phyloP scores from a whole-genome alignment of 2,888 invertebrate species.

The Phragmatobia fuliginosa region DNA sequence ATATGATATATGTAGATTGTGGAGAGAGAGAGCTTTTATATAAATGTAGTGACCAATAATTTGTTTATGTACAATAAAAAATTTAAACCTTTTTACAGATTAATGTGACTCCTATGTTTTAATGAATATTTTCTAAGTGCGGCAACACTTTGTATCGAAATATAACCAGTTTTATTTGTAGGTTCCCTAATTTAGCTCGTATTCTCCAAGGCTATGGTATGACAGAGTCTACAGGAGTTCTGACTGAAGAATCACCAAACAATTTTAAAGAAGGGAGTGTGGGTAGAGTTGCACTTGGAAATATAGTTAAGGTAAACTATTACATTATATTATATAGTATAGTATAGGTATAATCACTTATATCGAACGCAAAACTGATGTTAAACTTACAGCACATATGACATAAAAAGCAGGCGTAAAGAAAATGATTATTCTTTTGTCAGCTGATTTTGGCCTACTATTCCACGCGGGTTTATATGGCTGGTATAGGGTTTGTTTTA shows the following conservation, averaged over 20 bases:
- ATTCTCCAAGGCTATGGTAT: conserved; percentile 75
- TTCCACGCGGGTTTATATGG: no score
- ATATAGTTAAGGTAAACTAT: conserved; percentile 45
- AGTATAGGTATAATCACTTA: conserved; percentile 12
- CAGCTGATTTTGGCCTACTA: no score
- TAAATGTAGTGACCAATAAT: no score
- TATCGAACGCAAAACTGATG: background rate
- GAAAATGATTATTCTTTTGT: no score
- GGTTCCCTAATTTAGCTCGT: conserved; percentile 61
- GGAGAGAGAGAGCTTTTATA: no score
- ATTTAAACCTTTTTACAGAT: no score
- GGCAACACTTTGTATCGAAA: background rate
- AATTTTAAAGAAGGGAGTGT: conserved; percentile 65
- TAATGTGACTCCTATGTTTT: no score
- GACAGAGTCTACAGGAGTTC: conserved; percentile 68
- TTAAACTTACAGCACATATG: background rate
- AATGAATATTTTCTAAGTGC: background rate
- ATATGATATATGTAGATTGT: no score
- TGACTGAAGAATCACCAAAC: conserved; percentile 59
- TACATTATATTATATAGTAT: no score
- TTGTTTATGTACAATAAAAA: background rate
- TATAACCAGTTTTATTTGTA: conserved; percentile 29
- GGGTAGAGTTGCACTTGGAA: conserved; percentile 57
- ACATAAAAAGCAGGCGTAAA: background rate
- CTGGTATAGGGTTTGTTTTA: no score